Base-by-base conservation (phyloP, 92 coral and sea anemone species). In the Metridium senile region DNA sequence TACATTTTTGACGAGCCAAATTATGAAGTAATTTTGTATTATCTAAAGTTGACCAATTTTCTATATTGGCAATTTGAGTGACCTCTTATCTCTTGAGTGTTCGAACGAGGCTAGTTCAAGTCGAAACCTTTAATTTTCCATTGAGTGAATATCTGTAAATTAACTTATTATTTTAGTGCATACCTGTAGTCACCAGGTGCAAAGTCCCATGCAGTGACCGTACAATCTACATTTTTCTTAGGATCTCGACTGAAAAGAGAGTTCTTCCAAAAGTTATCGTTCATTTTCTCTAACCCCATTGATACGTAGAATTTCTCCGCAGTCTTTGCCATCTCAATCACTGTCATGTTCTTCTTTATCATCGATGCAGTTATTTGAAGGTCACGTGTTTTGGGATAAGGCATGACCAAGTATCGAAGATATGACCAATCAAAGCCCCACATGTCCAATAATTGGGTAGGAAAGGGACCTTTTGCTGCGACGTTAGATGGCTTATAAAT, bases 121-220 rank as follows among this genome's bases (percentile, higher is more conserved):
- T n/a, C n/a, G n/a, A n/a, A n/a, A n/a, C n/a, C n/a, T n/a, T n/a
- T n/a, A n/a, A n/a, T n/a, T n/a, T n/a, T n/a, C n/a, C n/a, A n/a
- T n/a, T n/a, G n/a, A n/a, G n/a, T n/a, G n/a, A n/a, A n/a, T n/a
- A n/a, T n/a, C n/a, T n/a, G n/a, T n/a, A n/a, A n/a, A n/a, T n/a
- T n/a, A n/a, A n/a, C n/a, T n/a, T n/a, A n/a, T n/a, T n/a, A n/a
- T n/a, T 30, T 0, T 2, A n/a, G 6, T n/a, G 13, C 33, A 10
- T 63, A 77, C 82, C 82, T 77, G 28, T 77, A 77, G 30, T 77
- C 82, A 9, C 82, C 82, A 2, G 82, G 82, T 0, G 74, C 59
- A 61, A 77, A 64, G 67, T 77, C 82, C 82, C 82, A 77, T 8
- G 82, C 82, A 18, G 82, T 64, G 25, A 66, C 59, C 20, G 66